A percentile compares a stretch with the other conserved stretches of the same genome.
These are phyloP conservation scores for Lophochroa leadbeateri DNA, from an alignment of 2,113 vertebrate species.

Conservation along the genomic window DNA sequence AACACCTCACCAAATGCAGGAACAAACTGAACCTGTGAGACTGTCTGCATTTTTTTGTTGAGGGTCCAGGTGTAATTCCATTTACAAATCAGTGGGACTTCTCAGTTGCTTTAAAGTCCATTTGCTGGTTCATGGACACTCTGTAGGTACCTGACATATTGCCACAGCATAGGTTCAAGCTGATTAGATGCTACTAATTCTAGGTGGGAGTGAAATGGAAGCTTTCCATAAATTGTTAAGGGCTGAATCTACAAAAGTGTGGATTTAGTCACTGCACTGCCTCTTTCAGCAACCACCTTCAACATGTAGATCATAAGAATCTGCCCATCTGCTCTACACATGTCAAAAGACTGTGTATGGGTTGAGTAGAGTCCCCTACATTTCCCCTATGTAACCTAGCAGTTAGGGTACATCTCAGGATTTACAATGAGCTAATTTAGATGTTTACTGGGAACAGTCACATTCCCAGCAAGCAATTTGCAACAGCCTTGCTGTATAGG, in stretches of 20 bases:
- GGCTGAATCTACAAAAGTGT: not conserved
- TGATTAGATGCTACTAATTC: not conserved
- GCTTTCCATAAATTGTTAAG: not conserved
- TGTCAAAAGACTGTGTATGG: not conserved
- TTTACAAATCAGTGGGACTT: not conserved
- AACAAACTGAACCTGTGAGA: not conserved
- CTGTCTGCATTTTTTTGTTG: not conserved
- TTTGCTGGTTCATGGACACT: not conserved
- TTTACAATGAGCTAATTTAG: not conserved
- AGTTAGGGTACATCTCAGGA: not conserved
- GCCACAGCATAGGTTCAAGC: not conserved
- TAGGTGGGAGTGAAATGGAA: not conserved
- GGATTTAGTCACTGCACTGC: not conserved
- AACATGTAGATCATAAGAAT: not conserved
- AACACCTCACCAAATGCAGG: not conserved
- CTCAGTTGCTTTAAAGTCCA: not conserved
- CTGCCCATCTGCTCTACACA: not conserved
- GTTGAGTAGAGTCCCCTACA: not conserved
- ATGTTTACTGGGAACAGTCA: not conserved
- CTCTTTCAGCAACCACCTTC: not conserved
- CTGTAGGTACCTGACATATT: not conserved
- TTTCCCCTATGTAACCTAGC: not conserved
- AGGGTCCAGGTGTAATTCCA: not conserved
- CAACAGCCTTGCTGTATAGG: not conserved
- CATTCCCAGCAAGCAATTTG: not conserved